Evolutionary conservation across 2,888 invertebrate species (phyloP), one percentile per base, ranked within the genome.

Genomic region (Cataglyphis cursor): DNA sequence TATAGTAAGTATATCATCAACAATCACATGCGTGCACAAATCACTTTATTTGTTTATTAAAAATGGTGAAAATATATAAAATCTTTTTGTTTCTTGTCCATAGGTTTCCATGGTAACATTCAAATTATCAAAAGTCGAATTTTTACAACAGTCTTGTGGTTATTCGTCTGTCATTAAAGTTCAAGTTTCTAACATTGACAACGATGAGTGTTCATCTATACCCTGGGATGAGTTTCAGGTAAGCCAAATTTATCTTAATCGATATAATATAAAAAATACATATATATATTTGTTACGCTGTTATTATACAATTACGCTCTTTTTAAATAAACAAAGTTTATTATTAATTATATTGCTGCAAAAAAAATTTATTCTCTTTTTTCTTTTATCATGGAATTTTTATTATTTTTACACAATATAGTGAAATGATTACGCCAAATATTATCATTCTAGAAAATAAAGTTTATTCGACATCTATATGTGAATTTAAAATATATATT

Each of bases 201-300:
- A 97, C 74, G 97, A 98, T 91, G 99, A 99, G 95, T 98, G 98
- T 93, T 96, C 97, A 59, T 97, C 98, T 61, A 98, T 99, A 93
- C 98, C 98, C 0, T 98, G 98, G 97, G 99, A 99, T 93, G 99
- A 99, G 95, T 97, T 99, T 96, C 99, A 99, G 97, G 98, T 98
- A 95, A 95, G 93, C 62, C 54, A 48, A 12, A 62, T 66, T 65
- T 84, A 51, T 83, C 18, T 75, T 62, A 59, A 68, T 10, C 12
- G 51, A 31, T 15, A 35, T n/a, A 65, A 75, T 21, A 62, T 57
- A 74, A 84, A 61, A 72, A 18, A 64, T 21, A 54, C 28, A 31
- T 57, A 68, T 21, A 76, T 41, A 41, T 21, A 35, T 18, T 44
- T 57, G 21, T 70, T 80, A 70, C 70, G 81, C 82, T 66, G 62